Conservation (phyloP, 2,113 vertebrate genomes). For the Bubo blakistoni region DNA sequence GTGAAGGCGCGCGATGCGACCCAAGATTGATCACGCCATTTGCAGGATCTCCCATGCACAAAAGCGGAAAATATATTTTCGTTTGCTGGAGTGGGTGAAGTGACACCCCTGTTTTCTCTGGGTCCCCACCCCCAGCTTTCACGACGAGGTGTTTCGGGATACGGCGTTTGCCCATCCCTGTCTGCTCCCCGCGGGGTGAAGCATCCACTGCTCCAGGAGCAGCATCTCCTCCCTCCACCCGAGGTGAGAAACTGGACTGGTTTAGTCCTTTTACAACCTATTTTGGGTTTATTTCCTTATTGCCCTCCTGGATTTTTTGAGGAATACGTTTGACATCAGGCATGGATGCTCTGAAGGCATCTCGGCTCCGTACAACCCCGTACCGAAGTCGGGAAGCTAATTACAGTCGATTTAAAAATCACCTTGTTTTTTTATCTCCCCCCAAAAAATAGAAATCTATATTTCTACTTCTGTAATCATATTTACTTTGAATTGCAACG, state of each 20-base stretch:
- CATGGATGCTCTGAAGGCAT: neutral
- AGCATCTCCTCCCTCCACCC: neutral
- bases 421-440: no score
- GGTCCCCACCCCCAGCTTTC: neutral
- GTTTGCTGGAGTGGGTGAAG: neutral
- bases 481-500: neutral
- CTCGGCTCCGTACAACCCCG: accelerated
- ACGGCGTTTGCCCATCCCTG: accelerated
- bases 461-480: neutral
- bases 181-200: neutral
- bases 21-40: constrained; percentile 56
- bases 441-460: neutral
- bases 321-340: neutral
- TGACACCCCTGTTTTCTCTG: neutral
- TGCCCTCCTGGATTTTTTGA: accelerated
- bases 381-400: neutral
- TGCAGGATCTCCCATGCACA: constrained; percentile 34
- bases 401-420: accelerated
- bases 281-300: neutral
- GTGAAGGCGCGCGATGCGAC: neutral
- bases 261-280: neutral
- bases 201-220: neutral
- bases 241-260: neutral
- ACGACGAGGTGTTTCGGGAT: neutral
- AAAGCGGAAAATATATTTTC: neutral